phyloP scores from a whole-genome alignment of 1,140 invertebrate genomes.

The Pseudomyrmex cubaensis region DNA sequence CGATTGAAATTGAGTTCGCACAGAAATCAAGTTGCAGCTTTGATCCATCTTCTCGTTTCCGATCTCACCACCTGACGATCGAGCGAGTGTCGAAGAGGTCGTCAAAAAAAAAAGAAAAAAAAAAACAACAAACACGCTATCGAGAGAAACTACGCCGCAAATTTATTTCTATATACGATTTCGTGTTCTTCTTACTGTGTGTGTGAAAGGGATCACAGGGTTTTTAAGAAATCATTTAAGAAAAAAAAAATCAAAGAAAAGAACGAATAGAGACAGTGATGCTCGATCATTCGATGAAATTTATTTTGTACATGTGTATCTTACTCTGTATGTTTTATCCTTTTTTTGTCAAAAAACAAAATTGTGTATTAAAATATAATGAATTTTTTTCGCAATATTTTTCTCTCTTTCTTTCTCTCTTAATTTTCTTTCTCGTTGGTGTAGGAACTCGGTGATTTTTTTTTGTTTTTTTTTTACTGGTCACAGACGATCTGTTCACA shows the following conservation, averaged over 20 bases:
- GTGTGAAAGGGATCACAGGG: conserved; percentile 54
- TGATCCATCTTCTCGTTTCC: too few relatives aligned
- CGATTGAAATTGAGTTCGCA: too few relatives aligned
- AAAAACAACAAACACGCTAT: conserved; percentile 28
- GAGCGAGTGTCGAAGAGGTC: too few relatives aligned
- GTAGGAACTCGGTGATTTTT: too few relatives aligned
- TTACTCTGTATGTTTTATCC: not conserved
- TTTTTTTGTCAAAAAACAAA: not conserved
- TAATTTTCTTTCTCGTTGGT: too few relatives aligned
- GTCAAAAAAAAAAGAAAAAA: too few relatives aligned
- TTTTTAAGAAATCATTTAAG: conserved; percentile 52
- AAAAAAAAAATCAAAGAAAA: conserved; percentile 29
- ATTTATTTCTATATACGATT: conserved; percentile 35
- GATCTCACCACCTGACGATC: too few relatives aligned
- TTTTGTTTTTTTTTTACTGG: conserved; percentile 17
- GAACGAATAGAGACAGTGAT: not conserved
- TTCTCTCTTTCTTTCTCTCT: too few relatives aligned
- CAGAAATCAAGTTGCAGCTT: too few relatives aligned
- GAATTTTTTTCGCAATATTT: too few relatives aligned
- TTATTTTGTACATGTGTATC: not conserved
- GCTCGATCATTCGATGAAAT: conserved; percentile 17
- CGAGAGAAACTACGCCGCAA: conserved; percentile 29
- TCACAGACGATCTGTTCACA: not conserved
- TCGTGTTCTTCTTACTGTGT: conserved; percentile 26
- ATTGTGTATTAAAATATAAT: too few relatives aligned